phyloP scores from a whole-genome alignment of 2,888 invertebrate species.

The Agrilus mali region DNA sequence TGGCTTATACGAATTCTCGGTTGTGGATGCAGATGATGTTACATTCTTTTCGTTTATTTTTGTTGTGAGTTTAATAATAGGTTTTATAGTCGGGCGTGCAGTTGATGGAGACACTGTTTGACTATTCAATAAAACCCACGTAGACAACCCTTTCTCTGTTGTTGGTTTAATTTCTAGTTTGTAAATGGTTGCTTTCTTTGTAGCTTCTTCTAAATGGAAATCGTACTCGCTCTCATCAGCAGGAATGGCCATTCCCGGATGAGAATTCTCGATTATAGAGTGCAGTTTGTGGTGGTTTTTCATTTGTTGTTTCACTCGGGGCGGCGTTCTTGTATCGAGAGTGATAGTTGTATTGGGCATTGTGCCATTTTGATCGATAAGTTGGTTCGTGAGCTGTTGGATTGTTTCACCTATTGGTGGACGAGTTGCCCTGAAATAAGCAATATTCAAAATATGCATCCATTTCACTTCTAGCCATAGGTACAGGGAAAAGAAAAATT shows the following conservation, averaged over 20 bases:
- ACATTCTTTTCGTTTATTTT: slow-evolving; percentile 9
- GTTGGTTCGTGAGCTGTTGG: slow-evolving; percentile 44
- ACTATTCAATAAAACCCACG: slow-evolving; percentile 61
- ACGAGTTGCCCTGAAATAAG: slow-evolving; percentile 29
- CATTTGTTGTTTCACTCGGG: slow-evolving; percentile 45
- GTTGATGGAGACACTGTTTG: slow-evolving; percentile 24
- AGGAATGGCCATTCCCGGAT: slow-evolving; percentile 55
- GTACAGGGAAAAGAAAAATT: too few species aligned
- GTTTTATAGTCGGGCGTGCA: slow-evolving; percentile 19
- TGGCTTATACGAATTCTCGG: slow-evolving; percentile 10
- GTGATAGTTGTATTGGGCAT: slow-evolving; percentile 32
- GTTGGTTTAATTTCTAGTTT: slow-evolving; percentile 37
- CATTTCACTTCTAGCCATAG: too few species aligned
- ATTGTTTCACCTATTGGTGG: slow-evolving; percentile 43
- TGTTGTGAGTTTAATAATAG: slow-evolving; percentile 11
- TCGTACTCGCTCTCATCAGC: slow-evolving; percentile 40
- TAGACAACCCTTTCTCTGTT: slow-evolving; percentile 55
- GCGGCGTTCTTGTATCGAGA: slow-evolving; percentile 49
- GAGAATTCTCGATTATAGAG: slow-evolving; percentile 37
- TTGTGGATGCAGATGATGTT: slow-evolving; percentile 11
- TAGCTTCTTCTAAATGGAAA: slow-evolving; percentile 22
- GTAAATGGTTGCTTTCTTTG: slow-evolving; percentile 28
- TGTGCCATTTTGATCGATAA: slow-evolving; percentile 35
- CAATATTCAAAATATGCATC: slow-evolving; percentile 1
- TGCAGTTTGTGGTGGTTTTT: slow-evolving; percentile 16